These are phyloP conservation scores for Elachura formosa DNA, from an alignment of 2,113 vertebrate species.

Conservation along the genomic window DNA sequence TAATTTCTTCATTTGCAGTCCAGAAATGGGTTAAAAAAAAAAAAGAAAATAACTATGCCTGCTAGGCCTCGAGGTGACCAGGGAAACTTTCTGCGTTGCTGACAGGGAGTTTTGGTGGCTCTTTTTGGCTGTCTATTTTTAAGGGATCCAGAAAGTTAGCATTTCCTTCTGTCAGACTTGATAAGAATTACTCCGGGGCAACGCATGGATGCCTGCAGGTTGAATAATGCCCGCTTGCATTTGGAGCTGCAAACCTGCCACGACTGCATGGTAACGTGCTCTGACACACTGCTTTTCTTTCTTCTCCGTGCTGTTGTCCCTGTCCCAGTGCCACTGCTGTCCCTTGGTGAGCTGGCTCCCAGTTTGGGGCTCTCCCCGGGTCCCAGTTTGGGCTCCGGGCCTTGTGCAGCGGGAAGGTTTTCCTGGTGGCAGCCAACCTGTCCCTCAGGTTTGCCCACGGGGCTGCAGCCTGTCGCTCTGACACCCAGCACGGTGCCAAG, in stretches of 20 bases:
- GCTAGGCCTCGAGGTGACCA: background rate
- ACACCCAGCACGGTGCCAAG: background rate
- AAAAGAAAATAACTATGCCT: background rate
- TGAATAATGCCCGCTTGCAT: background rate
- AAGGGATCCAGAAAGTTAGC: background rate
- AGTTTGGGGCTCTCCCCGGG: background rate
- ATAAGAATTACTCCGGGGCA: background rate
- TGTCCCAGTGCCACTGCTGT: fast-evolving
- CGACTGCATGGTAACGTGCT: fast-evolving
- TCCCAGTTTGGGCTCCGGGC: background rate
- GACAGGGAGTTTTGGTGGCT: background rate
- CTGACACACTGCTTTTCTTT: too few relatives aligned
- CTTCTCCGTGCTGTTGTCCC: background rate
- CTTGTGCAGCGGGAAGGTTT: background rate
- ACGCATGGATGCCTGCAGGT: background rate
- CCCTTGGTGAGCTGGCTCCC: background rate
- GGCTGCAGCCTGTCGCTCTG: background rate
- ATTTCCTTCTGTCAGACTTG: background rate
- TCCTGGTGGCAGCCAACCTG: background rate
- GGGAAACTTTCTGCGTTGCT: background rate
- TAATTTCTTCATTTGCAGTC: background rate
- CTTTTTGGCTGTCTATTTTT: background rate
- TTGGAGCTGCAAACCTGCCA: background rate
- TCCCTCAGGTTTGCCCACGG: background rate
- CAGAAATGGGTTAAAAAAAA: background rate